A percentile compares a stretch with the other conserved stretches of the same genome.
These are phyloP conservation scores for Hymenopus coronatus DNA, from an alignment of 2,888 invertebrate species.

Conservation along the genomic window DNA sequence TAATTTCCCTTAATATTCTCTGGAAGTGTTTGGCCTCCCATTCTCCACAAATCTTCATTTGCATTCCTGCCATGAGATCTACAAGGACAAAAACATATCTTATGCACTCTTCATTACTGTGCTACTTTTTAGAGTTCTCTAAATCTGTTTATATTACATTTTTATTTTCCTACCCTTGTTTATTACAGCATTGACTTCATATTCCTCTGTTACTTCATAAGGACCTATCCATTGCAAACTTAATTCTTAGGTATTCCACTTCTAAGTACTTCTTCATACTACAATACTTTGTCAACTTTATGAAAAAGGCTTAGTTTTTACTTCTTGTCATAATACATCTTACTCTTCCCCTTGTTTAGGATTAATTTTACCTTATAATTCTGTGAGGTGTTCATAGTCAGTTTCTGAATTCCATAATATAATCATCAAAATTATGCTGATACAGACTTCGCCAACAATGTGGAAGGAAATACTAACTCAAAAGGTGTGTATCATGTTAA, in stretches of 20 bases:
- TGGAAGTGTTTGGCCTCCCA: too few species aligned
- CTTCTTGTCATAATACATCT: not conserved
- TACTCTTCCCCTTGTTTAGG: not conserved
- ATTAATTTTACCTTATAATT: not conserved
- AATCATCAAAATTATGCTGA: not conserved
- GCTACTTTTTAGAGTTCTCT: too few species aligned
- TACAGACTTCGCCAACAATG: not conserved
- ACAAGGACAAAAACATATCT: too few species aligned
- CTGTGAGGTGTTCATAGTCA: not conserved
- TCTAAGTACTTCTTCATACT: not conserved
- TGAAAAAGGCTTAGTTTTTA: not conserved
- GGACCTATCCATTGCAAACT: not conserved
- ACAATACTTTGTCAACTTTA: not conserved
- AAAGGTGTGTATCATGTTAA: slow-evolving; percentile 6
- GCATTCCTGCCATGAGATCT: too few species aligned
- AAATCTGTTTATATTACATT: not conserved
- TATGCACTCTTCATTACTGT: too few species aligned
- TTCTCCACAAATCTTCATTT: too few species aligned
- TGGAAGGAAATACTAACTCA: not conserved
- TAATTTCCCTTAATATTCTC: too few species aligned
- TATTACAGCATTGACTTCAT: not conserved
- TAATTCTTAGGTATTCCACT: not conserved
- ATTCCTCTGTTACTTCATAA: not conserved
- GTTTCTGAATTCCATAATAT: not conserved
- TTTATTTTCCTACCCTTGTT: not conserved